Base-by-base conservation (phyloP, 2,797 vertebrate genomes). In the Intellagama lesueurii region DNA sequence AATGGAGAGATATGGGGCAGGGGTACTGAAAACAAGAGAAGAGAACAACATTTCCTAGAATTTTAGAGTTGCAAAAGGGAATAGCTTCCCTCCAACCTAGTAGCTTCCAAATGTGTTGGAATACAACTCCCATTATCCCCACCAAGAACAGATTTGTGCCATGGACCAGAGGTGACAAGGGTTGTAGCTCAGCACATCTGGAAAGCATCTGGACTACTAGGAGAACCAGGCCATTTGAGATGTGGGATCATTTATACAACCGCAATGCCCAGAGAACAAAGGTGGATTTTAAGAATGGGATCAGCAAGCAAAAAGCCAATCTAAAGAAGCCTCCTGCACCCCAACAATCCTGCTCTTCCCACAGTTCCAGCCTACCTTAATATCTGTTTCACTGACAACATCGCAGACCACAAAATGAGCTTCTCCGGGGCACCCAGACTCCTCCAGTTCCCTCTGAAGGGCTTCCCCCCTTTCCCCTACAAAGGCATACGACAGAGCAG, bases 341-440 rank as follows among this genome's bases (percentile, higher is more conserved):
- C 26, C 5, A 22, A 22, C 60, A 17, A 14, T 64, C 19, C 19
- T 22, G 3, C 12, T 6, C 30, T 28, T 52, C 64, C 47, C 2
- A 7, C 30, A 44, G 1, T 9, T 2, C 49, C 66, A 26, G 4
- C 89, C 81, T 70, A 98, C 98, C 98, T 96, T 92, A 84, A 98
- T 94, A 6, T 98, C 97, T 0, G 96, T 96, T 76, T 98, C 98
- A 86, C 89, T 96, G 17, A 96, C 96, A 44, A 98, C 69, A 22
- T 98, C 98, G 92, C 97, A 97, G 1, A 82, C 49, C 83, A 97
- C 85, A 87, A 97, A 98, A 32, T 88, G 89, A 64, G 96, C 95
- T 0, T 93, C 95, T 0, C 97, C 98, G 0, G 96, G 96, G 2
- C 52, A 17, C 0, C 96, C 96, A 16, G 79, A 70, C 73, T 87